These are phyloP conservation scores for Drosophila nigricruria DNA, from an alignment of 2,888 invertebrate species.

Conservation along the genomic window DNA sequence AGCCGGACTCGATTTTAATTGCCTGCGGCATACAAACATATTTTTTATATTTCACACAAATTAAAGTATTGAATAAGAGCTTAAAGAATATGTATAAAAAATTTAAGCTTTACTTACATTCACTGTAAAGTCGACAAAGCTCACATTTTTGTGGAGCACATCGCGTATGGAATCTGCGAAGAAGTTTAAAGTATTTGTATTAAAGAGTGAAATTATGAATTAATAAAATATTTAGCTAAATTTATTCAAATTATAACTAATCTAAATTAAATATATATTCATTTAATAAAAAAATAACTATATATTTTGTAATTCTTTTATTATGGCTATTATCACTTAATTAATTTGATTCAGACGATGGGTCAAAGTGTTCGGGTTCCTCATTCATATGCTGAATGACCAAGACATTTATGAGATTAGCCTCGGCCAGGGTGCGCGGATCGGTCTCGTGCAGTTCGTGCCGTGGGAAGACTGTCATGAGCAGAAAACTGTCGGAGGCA, in stretches of 20 bases:
- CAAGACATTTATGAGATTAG: slow-evolving; percentile 66
- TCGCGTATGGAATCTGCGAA: slow-evolving; percentile 83
- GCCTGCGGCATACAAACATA: slow-evolving; percentile 86
- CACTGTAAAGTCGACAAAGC: slow-evolving; percentile 82
- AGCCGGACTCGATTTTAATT: slow-evolving; percentile 90
- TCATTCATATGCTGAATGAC: slow-evolving; percentile 64
- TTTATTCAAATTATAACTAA: too few species aligned
- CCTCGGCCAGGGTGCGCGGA: slow-evolving; percentile 50
- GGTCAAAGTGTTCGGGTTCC: slow-evolving; percentile 5
- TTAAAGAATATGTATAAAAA: too few species aligned
- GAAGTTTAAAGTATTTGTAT: background rate
- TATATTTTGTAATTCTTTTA: background rate
- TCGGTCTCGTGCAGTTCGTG: slow-evolving; percentile 52
- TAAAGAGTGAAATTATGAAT: too few species aligned
- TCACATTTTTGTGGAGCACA: slow-evolving; percentile 84
- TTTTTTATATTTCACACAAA: background rate
- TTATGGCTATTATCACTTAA: background rate
- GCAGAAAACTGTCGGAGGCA: slow-evolving; percentile 36
- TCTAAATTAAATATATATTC: too few species aligned
- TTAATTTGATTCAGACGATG: background rate
- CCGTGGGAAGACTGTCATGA: slow-evolving; percentile 63
- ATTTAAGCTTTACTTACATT: slow-evolving; percentile 77
- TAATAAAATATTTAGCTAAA: too few species aligned
- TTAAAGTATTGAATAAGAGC: background rate
- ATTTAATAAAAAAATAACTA: too few species aligned